Base-by-base conservation (phyloP, 1,140 invertebrate species). In the Propsilocerus akamusi region DNA sequence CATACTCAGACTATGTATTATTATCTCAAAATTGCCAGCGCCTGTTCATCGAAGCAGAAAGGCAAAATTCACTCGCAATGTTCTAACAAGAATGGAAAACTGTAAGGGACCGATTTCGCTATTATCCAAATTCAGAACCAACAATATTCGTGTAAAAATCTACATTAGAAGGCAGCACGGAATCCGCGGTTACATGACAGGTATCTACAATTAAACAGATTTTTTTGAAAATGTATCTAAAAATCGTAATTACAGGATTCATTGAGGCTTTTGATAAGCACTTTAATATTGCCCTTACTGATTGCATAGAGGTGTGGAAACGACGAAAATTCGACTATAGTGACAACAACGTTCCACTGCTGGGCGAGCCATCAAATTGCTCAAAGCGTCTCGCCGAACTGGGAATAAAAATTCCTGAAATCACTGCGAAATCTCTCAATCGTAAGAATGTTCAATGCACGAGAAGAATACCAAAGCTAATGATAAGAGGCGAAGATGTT, bases 191-290 rank as follows among this genome's bases (percentile, higher is more conserved):
- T 17, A 41, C 17, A 17, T 41, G 5, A 41, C 22, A n/a, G n/a
- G n/a, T n/a, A n/a, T n/a, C n/a, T n/a, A n/a, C n/a, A n/a, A n/a
- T n/a, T n/a, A n/a, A n/a, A n/a, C n/a, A n/a, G n/a, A n/a, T n/a
- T n/a, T n/a, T n/a, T n/a, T n/a, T n/a, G n/a, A n/a, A n/a, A n/a
- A n/a, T n/a, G n/a, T n/a, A n/a, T n/a, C n/a, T n/a, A n/a, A n/a
- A n/a, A n/a, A n/a, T n/a, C 14, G 74, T 76, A 51, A 76, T 87
- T 52, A 78, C 78, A 49, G 93, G 86, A 3, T 84, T 76, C 56
- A 66, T 97, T 24, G 73, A 81, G 14, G 86, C 86, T 6, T 97
- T 93, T 66, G 93, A 97, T 67, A 94, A 91, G 64, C 87, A 94
- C 61, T 94, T 88, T 82, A 97, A 97, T 69, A 65, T 97, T 51